Evolutionary conservation across 2,797 vertebrate species (phyloP).

Genomic region (Epinephelus malabaricus): DNA sequence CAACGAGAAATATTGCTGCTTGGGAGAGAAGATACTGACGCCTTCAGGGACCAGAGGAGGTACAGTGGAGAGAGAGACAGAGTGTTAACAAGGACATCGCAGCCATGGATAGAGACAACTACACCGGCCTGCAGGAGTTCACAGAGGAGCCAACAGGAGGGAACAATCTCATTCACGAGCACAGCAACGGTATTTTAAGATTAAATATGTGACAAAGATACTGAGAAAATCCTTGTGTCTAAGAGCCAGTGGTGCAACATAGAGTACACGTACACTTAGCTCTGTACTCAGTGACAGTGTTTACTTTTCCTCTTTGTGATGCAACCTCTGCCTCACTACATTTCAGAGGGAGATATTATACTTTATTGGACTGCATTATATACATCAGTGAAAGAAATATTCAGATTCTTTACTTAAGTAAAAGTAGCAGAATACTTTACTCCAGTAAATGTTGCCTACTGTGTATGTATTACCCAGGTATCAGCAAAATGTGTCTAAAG

Average conservation of each 20-base stretch:
- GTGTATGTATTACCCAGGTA: neutral
- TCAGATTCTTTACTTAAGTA: neutral
- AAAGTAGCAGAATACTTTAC: too few relatives aligned
- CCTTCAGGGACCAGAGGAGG: slow-evolving; percentile 58
- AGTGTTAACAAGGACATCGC: slow-evolving; percentile 58
- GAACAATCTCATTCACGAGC: slow-evolving; percentile 52
- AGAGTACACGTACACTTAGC: neutral
- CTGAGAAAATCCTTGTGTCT: neutral
- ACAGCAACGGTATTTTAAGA: slow-evolving; percentile 4
- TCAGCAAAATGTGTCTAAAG: neutral
- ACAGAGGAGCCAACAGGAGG: slow-evolving; percentile 59
- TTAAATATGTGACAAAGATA: slow-evolving; percentile 4
- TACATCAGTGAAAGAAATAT: neutral
- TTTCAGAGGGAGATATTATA: neutral
- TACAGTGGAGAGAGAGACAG: slow-evolving; percentile 37
- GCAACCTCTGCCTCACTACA: neutral
- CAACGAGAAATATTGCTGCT: slow-evolving; percentile 69
- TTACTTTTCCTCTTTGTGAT: neutral
- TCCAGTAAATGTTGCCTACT: neutral
- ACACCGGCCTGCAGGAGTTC: slow-evolving; percentile 75
- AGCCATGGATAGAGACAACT: slow-evolving; percentile 68
- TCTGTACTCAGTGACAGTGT: neutral
- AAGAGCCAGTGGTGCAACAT: slow-evolving; percentile 1
- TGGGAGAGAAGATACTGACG: slow-evolving; percentile 44
- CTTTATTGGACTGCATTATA: too few relatives aligned